Conservation (phyloP, 2,888 invertebrate genomes). For the Tenodera sinensis region DNA sequence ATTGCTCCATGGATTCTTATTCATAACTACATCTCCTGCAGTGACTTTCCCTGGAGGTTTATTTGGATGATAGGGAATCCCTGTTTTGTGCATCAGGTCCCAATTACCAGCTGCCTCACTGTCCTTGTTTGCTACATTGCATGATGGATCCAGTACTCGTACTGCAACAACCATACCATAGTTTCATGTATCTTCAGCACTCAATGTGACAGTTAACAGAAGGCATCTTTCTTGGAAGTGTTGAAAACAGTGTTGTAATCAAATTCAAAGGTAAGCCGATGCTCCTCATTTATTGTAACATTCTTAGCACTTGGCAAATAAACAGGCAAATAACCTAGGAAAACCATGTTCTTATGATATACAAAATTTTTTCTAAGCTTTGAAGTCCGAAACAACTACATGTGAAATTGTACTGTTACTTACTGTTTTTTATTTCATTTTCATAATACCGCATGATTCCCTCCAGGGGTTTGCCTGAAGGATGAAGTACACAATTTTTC, state of each 20-base stretch:
- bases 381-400: background rate
- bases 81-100: background rate
- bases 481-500: background rate
- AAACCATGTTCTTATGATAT: no score
- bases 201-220: background rate
- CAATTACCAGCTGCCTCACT: constrained; percentile 1
- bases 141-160: background rate
- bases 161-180: background rate
- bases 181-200: no score
- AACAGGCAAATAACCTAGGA: no score
- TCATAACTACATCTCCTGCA: background rate
- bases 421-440: constrained; percentile 3
- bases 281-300: no score
- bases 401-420: background rate
- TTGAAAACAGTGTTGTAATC: no score
- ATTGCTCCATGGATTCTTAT: background rate
- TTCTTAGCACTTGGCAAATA: no score
- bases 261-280: no score
- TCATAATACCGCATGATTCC: background rate
- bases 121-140: background rate
- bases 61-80: no score
- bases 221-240: no score
- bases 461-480: background rate
- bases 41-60: background rate
- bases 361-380: no score